Conservation (phyloP, 2,888 invertebrate species). For the Dyspetes luteomarginatus region DNA sequence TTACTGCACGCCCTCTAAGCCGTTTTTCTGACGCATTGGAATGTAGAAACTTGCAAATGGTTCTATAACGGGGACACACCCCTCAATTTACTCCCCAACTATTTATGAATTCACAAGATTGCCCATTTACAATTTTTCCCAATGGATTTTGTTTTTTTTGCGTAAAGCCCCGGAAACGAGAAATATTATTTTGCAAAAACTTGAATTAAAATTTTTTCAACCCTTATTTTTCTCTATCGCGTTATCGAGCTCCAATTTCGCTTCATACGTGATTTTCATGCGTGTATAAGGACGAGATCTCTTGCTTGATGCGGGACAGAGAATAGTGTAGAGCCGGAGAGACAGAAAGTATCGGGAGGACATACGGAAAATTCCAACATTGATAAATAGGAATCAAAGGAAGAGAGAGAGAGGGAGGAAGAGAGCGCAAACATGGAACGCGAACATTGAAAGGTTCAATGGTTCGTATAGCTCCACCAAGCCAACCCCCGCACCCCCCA, state of each 20-base stretch:
- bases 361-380: conserved; percentile 6
- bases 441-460: conserved; percentile 26
- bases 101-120: too few relatives aligned
- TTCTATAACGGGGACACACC: neutral
- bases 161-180: neutral
- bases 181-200: neutral
- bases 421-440: conserved; percentile 20
- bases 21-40: conserved; percentile 12
- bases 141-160: neutral
- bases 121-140: too few relatives aligned
- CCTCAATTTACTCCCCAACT: neutral
- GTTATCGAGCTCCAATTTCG: conserved; percentile 19
- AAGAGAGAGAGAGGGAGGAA: conserved; percentile 3
- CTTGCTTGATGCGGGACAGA: conserved; percentile 13
- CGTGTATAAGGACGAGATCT: neutral
- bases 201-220: neutral
- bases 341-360: neutral
- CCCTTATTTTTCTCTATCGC: too few relatives aligned
- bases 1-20: conserved; percentile 29
- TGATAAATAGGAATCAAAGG: conserved; percentile 31
- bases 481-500: too few relatives aligned
- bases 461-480: neutral
- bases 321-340: neutral
- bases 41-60: conserved; percentile 39
- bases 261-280: neutral